Evolutionary conservation across 2,888 invertebrate genomes (phyloP).

Genomic region (Buathra laborator): DNA sequence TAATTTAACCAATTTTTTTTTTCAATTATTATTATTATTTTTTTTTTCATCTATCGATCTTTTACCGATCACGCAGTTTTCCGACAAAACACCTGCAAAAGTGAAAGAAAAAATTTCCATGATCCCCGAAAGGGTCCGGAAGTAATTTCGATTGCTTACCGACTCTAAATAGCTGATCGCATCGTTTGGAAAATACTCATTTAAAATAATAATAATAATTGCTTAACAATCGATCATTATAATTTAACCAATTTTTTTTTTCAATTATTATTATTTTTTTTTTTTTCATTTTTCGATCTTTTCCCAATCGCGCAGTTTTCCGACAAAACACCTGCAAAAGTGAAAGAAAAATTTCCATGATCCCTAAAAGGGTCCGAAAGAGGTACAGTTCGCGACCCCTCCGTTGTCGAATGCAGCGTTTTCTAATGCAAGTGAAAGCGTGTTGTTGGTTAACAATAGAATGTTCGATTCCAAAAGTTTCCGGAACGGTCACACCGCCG

Average conservation of each 20-base stretch:
- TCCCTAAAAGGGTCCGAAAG: background rate
- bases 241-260: background rate
- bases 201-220: background rate
- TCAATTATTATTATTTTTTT: background rate
- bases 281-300: background rate
- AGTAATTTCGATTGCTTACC: background rate
- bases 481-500: conserved; percentile 23
- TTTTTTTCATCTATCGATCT: background rate
- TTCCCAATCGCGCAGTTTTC: background rate
- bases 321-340: background rate
- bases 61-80: too few species aligned
- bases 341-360: background rate
- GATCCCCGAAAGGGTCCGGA: background rate
- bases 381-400: background rate
- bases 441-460: background rate
- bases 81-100: too few species aligned
- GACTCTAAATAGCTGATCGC: background rate
- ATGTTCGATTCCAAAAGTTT: conserved; percentile 46
- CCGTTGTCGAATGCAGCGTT: conserved; percentile 2
- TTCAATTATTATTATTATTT: background rate
- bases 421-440: conserved; percentile 44
- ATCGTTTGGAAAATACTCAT: background rate
- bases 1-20: background rate
- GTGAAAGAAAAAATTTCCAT: background rate
- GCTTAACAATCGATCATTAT: background rate